Base-by-base conservation (phyloP, 2,797 vertebrate genomes). In the Coilia nasus region DNA sequence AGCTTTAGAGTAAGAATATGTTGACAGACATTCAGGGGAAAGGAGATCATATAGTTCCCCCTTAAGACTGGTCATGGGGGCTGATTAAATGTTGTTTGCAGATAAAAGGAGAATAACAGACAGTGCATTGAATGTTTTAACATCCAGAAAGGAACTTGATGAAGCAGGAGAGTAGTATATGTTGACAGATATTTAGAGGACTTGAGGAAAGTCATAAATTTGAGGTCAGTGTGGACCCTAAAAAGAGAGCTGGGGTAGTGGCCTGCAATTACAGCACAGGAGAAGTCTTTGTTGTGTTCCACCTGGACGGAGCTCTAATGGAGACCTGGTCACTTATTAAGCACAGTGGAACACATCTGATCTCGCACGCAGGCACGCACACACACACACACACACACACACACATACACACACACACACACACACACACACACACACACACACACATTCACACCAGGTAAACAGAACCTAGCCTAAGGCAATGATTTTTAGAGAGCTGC, bases 221-320 rank as follows among this genome's bases (percentile, higher is more conserved):
- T 85, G 83, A 84, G 83, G 67, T 23, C 83, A 44, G 83, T 85
- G 78, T 86, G 82, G 86, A 85, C 56, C 62, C 80, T 80, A 75
- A 85, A 87, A 67, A 11, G 0, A 80, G 75, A 88, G 89, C 89
- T 44, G 90, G 93, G 91, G 91, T 91, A 91, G 92, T 90, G 89
- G 85, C 75, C 89, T 87, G 85, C 89, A 92, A 88, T 92, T 93
- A 83, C 88, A 89, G 91, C 89, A 94, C 91, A 94, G 91, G 91
- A 89, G 85, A 87, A 91, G 82, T 90, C 91, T 94, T 94, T 95
- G 93, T 95, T 91, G 92, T 92, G 86, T 88, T 92, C 91, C 93
- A 95, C 93, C 93, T 95, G 94, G 93, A 93, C 90, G 84, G 67
- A 89, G 87, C 88, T 87, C 84, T 93, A 87, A 86, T 93, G 91